Base-by-base conservation (phyloP, 2,113 vertebrate genomes). In the Oreotrochilus melanogaster region DNA sequence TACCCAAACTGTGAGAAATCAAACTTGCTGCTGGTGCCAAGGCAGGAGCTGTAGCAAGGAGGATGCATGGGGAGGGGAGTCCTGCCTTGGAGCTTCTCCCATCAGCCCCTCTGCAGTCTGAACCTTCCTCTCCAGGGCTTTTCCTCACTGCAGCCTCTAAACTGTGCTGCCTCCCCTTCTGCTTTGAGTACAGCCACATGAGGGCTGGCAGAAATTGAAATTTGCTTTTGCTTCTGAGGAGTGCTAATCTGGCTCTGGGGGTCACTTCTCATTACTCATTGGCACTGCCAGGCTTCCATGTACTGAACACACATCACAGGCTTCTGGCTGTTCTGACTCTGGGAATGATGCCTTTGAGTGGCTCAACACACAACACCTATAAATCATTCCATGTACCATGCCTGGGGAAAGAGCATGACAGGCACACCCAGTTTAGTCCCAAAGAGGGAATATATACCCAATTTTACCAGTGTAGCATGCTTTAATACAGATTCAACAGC, bases 381-480 rank as follows among this genome's bases (percentile, higher is more conserved):
- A 57, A 18, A 22, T 11, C 1, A 0, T 2, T 11, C 30, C 65
- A 45, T 1, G 0, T 30, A 45, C 43, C 33, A 23, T 3, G 50
- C 4, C 57, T 8, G 19, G 14, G 10, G n/a, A 56, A 37, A 42
- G 43, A 31, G 35, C 22, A 6, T 14, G 30, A 42, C 17, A 30
- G 39, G 18, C 19, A 28, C 3, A 58, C 7, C 28, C 35, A 27
- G 22, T n/a, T 45, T 43, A 45, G 58, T 71, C 47, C 48, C 39
- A 10, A 72, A 67, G 24, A 18, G 7, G 16, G 22, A 64, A 65
- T 9, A 9, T 8, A 48, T 4, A 31, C 9, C 21, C 23, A 37
- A 1, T 5, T 24, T 30, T 4, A 24, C 11, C 3, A 25, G n/a
- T 0, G 0, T 9, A 31, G 28, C 31, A 10, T 3, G 14, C 27